Evolutionary conservation across 2,113 vertebrate species (phyloP).

Genomic region (Misgurnus anguillicaudatus): DNA sequence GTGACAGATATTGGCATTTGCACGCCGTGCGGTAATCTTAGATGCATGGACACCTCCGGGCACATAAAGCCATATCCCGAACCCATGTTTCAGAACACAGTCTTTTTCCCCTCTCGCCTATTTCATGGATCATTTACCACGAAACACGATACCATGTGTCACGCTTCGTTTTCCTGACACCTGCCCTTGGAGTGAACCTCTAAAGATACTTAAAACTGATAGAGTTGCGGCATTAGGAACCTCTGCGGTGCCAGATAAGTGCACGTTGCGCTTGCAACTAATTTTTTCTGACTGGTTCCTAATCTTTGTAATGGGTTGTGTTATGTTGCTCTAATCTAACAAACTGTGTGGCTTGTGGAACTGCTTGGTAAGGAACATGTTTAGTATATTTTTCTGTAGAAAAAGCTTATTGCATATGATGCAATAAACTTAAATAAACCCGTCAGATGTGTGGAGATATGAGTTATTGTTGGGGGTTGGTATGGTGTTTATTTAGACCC

Average conservation of each 20-base stretch:
- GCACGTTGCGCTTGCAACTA: not conserved
- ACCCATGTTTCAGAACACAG: too few relatives aligned
- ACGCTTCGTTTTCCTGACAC: slow-evolving; percentile 62
- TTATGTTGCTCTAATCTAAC: not conserved
- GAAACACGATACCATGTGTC: slow-evolving; percentile 42
- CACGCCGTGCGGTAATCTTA: not conserved
- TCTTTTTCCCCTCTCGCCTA: slow-evolving; percentile 53
- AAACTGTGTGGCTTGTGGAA: too few relatives aligned
- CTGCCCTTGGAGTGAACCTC: slow-evolving; percentile 61
- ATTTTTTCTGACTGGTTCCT: not conserved
- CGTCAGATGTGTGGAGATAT: too few relatives aligned
- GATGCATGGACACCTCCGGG: slow-evolving; percentile 24
- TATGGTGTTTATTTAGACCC: too few relatives aligned
- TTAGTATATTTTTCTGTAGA: too few relatives aligned
- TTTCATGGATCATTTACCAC: slow-evolving; percentile 62
- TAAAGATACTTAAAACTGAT: slow-evolving; percentile 18
- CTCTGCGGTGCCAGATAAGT: not conserved
- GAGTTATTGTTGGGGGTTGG: too few relatives aligned
- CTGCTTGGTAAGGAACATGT: too few relatives aligned
- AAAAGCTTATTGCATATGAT: too few relatives aligned
- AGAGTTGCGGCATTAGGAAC: not conserved
- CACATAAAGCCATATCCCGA: not conserved
- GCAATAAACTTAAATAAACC: too few relatives aligned
- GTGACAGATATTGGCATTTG: not conserved
- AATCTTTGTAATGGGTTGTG: not conserved